phyloP scores from a whole-genome alignment of 2,113 vertebrate genomes.

The Leucopsar rothschildi region DNA sequence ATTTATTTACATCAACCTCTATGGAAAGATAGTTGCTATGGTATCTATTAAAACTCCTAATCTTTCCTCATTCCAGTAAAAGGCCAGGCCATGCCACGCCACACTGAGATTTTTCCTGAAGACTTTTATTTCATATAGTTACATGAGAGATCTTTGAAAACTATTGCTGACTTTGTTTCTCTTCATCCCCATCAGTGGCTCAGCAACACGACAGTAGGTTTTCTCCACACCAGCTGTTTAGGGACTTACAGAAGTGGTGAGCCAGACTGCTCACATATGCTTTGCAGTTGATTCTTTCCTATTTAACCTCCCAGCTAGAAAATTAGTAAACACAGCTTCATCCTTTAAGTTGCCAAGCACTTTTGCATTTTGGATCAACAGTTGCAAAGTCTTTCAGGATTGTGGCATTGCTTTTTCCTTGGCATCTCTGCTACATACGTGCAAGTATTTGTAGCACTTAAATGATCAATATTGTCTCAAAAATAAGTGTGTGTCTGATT shows the following conservation, averaged over 20 bases:
- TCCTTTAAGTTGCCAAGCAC: slow-evolving; percentile 52
- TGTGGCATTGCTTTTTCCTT: background rate
- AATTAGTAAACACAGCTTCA: slow-evolving; percentile 60
- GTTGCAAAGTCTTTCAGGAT: background rate
- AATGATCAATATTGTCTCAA: background rate
- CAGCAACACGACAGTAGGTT: background rate
- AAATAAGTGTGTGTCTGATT: background rate
- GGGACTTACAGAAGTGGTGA: slow-evolving; percentile 32
- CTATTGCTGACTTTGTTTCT: background rate
- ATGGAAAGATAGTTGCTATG: background rate
- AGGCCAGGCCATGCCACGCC: background rate
- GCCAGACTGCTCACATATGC: slow-evolving; percentile 51
- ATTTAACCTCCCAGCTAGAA: slow-evolving; percentile 60
- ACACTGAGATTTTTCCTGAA: background rate
- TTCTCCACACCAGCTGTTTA: slow-evolving; percentile 44
- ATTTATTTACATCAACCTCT: background rate
- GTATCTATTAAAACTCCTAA: background rate
- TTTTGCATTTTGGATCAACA: slow-evolving; percentile 30
- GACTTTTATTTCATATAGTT: background rate
- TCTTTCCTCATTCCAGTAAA: background rate
- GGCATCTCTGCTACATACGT: background rate
- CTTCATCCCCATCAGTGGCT: background rate
- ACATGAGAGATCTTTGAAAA: background rate
- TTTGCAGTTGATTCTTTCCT: slow-evolving; percentile 48
- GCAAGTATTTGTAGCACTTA: background rate